Evolutionary conservation across 2,888 invertebrate genomes (phyloP), one percentile per base, ranked within the genome.

Genomic region (Smittia aterrima): DNA sequence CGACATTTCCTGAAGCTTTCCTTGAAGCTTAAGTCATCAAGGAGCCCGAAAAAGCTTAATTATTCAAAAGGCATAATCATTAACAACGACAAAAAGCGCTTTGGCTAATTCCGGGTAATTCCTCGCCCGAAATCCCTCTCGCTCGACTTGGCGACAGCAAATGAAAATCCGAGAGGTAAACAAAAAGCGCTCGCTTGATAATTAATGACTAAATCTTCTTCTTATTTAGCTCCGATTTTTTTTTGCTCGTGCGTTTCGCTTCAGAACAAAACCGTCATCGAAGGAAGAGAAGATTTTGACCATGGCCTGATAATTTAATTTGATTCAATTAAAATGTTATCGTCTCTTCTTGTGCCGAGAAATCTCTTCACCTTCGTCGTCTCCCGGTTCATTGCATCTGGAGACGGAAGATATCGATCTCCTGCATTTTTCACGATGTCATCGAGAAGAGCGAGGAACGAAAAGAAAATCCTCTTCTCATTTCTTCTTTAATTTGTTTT

Each of bases 281-380:
- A 58, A 58, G 25, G 27, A 24, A 4, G 25, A 58, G n/a, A n/a
- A 58, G 20, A 58, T 1, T 64, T 58, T 22, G 58, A 22, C 58
- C n/a, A 25, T 64, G 64, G 64, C 11, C 22, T 3, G 64, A 22
- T 64, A 64, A 64, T 64, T 64, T 25, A 64, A 64, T 64, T 27
- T 27, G 64, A 27, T 27, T 64, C 64, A 64, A 64, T 64, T 64
- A 64, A 64, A 64, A 64, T 64, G 16, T 64, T 64, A 64, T 64
- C 64, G 64, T 27, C 58, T 18, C 25, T 27, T 58, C 22, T 6
- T 18, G 58, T 22, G n/a, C 27, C n/a, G 1, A 2, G 25, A n/a
- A n/a, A 22, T 64, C 64, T 27, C 7, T 25, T 64, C 27, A 4
- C 13, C 22, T 25, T 64, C 11, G 1, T 6, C 58, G 4, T 47